Evolutionary conservation across 2,113 vertebrate genomes (phyloP).

Genomic region (Euleptes europaea): DNA sequence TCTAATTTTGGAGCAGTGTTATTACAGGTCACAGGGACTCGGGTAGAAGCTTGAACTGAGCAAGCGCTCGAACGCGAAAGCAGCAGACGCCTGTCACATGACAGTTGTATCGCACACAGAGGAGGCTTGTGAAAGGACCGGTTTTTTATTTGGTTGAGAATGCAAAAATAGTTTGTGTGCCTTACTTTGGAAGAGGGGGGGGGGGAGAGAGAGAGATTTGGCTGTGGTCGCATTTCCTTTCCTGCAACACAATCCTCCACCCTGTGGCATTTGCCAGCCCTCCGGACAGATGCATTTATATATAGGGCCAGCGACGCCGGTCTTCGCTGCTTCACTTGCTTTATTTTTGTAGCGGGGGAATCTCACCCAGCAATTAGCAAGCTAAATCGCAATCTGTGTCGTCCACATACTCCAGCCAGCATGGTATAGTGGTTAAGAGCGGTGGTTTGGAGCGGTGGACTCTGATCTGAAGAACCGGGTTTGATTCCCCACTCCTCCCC

Average conservation of each 20-base stretch:
- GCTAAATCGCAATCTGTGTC: conserved; percentile 63
- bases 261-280: conserved; percentile 42
- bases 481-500: no score
- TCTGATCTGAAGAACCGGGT: no score
- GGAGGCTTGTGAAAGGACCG: not conserved
- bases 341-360: conserved; percentile 75
- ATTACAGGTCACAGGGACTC: conserved; percentile 81
- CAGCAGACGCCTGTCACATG: conserved; percentile 69
- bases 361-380: conserved; percentile 63
- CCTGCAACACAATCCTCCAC: not conserved
- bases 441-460: no score
- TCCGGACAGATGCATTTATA: conserved; percentile 60
- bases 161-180: not conserved
- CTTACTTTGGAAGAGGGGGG: conserved; percentile 37
- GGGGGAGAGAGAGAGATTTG: not conserved
- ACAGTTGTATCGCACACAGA: conserved; percentile 24
- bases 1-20: conserved; percentile 87
- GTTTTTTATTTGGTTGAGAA: conserved; percentile 63
- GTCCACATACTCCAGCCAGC: conserved; percentile 61
- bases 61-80: conserved; percentile 72
- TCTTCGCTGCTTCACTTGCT: conserved; percentile 62
- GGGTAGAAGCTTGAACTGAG: conserved; percentile 75
- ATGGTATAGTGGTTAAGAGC: no score
- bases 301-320: conserved; percentile 54
- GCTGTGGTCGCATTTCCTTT: not conserved